Evolutionary conservation across 2,888 invertebrate genomes (phyloP).

Genomic region (Monopis laevigella): DNA sequence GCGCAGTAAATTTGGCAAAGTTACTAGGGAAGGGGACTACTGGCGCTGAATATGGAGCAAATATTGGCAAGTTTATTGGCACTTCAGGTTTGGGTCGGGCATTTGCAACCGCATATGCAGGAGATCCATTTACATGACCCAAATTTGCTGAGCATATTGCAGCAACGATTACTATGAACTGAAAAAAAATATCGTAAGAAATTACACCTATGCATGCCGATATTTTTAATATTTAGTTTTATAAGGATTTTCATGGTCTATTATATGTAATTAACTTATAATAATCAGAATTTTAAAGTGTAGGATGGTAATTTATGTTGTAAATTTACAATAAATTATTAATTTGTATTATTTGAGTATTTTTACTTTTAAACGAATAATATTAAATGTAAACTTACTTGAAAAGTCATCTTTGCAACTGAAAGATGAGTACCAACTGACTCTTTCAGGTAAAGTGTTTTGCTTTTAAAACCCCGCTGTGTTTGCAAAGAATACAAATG

Average conservation of each 20-base stretch:
- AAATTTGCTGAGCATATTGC: constrained; percentile 25
- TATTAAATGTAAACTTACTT: constrained; percentile 35
- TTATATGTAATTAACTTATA: no score
- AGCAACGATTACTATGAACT: constrained; percentile 30
- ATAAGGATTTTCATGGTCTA: no score
- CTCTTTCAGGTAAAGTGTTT: constrained; percentile 40
- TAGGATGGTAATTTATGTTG: no score
- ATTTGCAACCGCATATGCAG: constrained; percentile 35
- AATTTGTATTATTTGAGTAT: no score
- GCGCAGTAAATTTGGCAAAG: constrained; percentile 1
- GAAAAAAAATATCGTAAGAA: constrained; percentile 29
- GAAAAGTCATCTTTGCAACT: constrained; percentile 52
- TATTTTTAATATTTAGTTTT: no score
- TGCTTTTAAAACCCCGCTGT: constrained; percentile 53
- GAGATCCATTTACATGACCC: constrained; percentile 11
- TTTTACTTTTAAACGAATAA: background rate
- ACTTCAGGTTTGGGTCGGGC: constrained; percentile 25
- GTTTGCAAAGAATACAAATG: constrained; percentile 27
- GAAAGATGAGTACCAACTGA: constrained; percentile 52
- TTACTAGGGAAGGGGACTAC: background rate
- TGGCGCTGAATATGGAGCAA: background rate
- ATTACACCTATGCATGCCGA: no score
- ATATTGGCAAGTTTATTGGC: background rate
- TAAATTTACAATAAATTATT: no score
- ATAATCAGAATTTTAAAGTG: no score